Conservation (phyloP, 2,888 invertebrate species). For the Nemurella pictetii region DNA sequence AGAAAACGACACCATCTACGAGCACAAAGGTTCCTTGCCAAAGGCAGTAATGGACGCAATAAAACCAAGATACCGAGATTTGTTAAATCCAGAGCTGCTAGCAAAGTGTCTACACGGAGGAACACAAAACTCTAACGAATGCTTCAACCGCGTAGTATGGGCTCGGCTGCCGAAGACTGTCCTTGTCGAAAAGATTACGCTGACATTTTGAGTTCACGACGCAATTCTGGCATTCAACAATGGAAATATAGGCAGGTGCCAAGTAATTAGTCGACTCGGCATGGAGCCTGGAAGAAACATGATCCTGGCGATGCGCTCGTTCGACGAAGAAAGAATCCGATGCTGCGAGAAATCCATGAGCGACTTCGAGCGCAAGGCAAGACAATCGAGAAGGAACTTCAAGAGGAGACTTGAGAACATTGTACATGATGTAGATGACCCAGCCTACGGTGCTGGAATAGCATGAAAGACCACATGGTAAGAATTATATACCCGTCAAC, state of each 20-base stretch:
- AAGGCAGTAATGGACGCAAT: slow-evolving; percentile 12
- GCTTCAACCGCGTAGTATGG: slow-evolving; percentile 42
- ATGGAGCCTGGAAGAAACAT: background rate
- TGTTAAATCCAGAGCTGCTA: slow-evolving; percentile 31
- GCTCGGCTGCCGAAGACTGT: slow-evolving; percentile 43
- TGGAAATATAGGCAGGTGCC: slow-evolving; percentile 9
- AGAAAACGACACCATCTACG: slow-evolving; percentile 33
- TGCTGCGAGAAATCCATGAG: background rate
- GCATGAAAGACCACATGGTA: background rate
- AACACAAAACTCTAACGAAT: slow-evolving; percentile 43
- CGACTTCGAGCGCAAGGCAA: background rate
- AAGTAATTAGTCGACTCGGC: slow-evolving; percentile 3
- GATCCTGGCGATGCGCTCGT: no score
- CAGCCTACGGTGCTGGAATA: background rate
- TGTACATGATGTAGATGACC: background rate
- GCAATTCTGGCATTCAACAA: slow-evolving; percentile 10
- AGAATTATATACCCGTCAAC: no score
- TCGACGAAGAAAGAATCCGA: no score
- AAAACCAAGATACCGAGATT: slow-evolving; percentile 23
- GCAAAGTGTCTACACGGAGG: slow-evolving; percentile 42
- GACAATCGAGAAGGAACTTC: background rate
- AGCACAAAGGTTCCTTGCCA: slow-evolving; percentile 29
- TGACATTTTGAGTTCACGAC: slow-evolving; percentile 39
- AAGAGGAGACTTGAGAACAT: background rate
- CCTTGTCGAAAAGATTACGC: slow-evolving; percentile 40